Conservation (phyloP, 2,888 invertebrate genomes). For the Galerucella pusilla region DNA sequence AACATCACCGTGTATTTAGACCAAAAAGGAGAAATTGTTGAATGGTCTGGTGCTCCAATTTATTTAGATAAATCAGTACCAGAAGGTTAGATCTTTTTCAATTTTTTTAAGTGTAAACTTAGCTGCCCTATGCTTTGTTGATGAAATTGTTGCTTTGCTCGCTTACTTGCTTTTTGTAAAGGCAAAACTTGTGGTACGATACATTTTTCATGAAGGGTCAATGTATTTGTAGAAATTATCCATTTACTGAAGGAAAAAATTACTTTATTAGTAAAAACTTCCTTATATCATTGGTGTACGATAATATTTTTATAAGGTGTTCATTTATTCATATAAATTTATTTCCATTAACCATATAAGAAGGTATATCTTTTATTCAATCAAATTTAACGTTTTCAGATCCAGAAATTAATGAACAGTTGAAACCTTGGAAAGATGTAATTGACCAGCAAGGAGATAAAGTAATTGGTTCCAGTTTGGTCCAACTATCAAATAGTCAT, state of each 20-base stretch:
- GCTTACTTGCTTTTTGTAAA: too few species aligned
- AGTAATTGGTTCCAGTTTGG: slow-evolving; percentile 68
- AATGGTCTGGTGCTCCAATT: slow-evolving; percentile 78
- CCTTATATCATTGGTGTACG: too few species aligned
- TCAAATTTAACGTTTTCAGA: slow-evolving; percentile 64
- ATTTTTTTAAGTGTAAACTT: slow-evolving; percentile 9
- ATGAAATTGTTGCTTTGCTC: too few species aligned
- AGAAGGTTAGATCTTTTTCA: slow-evolving; percentile 41
- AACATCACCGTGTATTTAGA: slow-evolving; percentile 79
- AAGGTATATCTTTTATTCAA: background rate
- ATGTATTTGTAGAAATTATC: too few species aligned
- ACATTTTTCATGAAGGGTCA: too few species aligned
- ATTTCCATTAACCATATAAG: background rate
- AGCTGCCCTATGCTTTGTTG: too few species aligned
- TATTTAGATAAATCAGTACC: slow-evolving; percentile 58
- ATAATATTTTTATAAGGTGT: too few species aligned
- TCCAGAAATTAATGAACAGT: slow-evolving; percentile 68
- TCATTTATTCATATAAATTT: too few species aligned
- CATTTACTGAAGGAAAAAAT: too few species aligned
- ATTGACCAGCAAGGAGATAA: slow-evolving; percentile 69
- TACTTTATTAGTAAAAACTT: too few species aligned
- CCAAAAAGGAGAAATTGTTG: slow-evolving; percentile 71
- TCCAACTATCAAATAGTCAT: slow-evolving; percentile 68
- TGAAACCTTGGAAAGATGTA: slow-evolving; percentile 71
- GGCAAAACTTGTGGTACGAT: too few species aligned